Evolutionary conservation across 2,888 invertebrate genomes (phyloP).

Genomic region (Ectemnius lituratus): DNA sequence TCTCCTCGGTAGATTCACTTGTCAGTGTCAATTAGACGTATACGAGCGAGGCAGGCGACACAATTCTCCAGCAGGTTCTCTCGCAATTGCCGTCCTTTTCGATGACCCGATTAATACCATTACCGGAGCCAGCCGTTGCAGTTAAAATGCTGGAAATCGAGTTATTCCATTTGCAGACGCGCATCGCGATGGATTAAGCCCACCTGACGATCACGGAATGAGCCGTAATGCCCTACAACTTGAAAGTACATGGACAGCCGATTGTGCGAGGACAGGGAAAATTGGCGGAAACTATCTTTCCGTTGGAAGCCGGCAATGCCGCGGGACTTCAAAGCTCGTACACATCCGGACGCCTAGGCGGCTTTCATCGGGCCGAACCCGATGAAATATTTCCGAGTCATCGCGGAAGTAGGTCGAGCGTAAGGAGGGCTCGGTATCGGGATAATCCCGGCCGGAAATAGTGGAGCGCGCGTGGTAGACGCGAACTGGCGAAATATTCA

Average conservation of each 20-base stretch:
- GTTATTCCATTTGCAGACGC: slow-evolving; percentile 59
- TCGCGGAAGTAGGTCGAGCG: background rate
- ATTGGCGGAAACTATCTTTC: too few species aligned
- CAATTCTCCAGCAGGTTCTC: slow-evolving; percentile 49
- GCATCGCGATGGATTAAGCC: slow-evolving; percentile 29
- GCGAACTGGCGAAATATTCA: too few species aligned
- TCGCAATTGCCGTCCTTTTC: slow-evolving; percentile 44
- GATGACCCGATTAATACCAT: slow-evolving; percentile 61
- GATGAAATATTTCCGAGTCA: slow-evolving; percentile 17
- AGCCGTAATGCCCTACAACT: slow-evolving; percentile 4
- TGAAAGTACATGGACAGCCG: too few species aligned
- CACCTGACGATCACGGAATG: slow-evolving; percentile 50
- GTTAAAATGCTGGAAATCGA: slow-evolving; percentile 61
- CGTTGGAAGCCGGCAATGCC: slow-evolving; percentile 15
- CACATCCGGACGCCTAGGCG: too few species aligned
- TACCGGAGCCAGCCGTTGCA: slow-evolving; percentile 34
- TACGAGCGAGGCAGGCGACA: slow-evolving; percentile 34
- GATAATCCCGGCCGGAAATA: slow-evolving; percentile 2
- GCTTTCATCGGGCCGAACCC: background rate
- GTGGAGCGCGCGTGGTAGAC: background rate
- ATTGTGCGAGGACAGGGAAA: too few species aligned
- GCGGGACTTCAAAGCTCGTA: slow-evolving; percentile 37
- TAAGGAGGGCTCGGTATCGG: background rate
- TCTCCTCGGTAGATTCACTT: slow-evolving; percentile 44
- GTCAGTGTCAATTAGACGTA: slow-evolving; percentile 55